Evolutionary conservation across 2,113 vertebrate genomes (phyloP).

Genomic region (Hemichromis elongatus): DNA sequence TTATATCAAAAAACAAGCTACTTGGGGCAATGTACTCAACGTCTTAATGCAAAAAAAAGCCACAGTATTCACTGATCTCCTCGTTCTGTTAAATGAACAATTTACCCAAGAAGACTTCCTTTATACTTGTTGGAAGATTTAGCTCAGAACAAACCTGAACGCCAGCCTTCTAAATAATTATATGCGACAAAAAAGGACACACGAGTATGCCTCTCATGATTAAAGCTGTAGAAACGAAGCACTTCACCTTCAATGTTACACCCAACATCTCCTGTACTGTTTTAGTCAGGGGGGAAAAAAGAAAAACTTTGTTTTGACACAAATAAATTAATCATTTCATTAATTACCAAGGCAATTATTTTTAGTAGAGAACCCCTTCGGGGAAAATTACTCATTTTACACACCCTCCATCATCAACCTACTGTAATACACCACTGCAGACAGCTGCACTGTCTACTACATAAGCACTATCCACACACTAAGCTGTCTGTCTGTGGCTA

Average conservation of each 20-base stretch:
- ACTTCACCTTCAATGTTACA: not conserved
- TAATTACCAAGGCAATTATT: not conserved
- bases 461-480: constrained; percentile 19
- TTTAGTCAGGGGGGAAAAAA: not conserved
- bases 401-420: constrained; percentile 2
- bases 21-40: not conserved
- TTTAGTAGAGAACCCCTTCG: not conserved
- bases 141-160: not conserved
- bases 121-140: not conserved
- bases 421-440: constrained; percentile 24
- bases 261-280: not conserved
- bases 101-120: not conserved
- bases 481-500: constrained; percentile 29
- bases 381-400: constrained; percentile 5
- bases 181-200: not conserved
- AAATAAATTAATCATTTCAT: not conserved
- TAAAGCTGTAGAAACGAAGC: not conserved
- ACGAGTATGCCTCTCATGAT: not conserved
- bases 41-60: not conserved
- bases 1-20: not conserved
- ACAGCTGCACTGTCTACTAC: constrained; percentile 29
- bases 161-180: not conserved
- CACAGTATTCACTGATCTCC: not conserved
- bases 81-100: not conserved
- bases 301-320: not conserved